phyloP scores from a whole-genome alignment of 2,888 invertebrate genomes.

The Tridacna crocea region DNA sequence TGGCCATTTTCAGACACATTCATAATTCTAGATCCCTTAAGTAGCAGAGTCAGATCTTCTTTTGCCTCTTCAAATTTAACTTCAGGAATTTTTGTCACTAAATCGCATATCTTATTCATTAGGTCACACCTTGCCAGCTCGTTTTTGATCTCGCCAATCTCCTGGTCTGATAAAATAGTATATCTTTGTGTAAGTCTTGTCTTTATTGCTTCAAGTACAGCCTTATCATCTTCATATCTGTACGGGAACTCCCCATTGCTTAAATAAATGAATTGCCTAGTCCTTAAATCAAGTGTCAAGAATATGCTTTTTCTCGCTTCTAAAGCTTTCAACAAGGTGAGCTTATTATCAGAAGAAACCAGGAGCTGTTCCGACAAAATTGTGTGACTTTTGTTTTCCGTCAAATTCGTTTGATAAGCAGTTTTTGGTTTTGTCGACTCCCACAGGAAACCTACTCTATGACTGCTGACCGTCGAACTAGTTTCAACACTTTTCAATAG shows the following conservation, averaged over 20 bases:
- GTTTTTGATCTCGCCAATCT: slow-evolving; percentile 48
- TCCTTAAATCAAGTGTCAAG: no score
- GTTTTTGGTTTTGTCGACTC: not conserved
- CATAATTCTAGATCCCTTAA: not conserved
- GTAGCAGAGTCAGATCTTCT: not conserved
- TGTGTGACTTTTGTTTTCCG: not conserved
- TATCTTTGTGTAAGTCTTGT: not conserved
- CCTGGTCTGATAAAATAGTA: slow-evolving; percentile 54
- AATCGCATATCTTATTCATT: slow-evolving; percentile 16
- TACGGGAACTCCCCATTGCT: not conserved
- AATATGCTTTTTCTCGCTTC: not conserved
- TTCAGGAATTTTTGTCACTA: not conserved
- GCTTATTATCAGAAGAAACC: not conserved
- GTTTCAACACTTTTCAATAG: slow-evolving; percentile 86
- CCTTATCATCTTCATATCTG: not conserved
- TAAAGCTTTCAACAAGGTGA: not conserved
- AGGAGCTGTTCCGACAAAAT: not conserved
- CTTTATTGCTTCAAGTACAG: not conserved
- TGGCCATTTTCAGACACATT: not conserved
- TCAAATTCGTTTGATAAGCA: not conserved
- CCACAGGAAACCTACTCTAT: not conserved
- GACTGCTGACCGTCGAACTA: no score
- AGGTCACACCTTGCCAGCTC: slow-evolving; percentile 46
- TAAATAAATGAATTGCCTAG: not conserved
- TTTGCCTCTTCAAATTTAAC: not conserved